These are phyloP conservation scores for Poeciliopsis paucimaculata DNA, from an alignment of 2,797 vertebrate genomes.

Conservation along the genomic window DNA sequence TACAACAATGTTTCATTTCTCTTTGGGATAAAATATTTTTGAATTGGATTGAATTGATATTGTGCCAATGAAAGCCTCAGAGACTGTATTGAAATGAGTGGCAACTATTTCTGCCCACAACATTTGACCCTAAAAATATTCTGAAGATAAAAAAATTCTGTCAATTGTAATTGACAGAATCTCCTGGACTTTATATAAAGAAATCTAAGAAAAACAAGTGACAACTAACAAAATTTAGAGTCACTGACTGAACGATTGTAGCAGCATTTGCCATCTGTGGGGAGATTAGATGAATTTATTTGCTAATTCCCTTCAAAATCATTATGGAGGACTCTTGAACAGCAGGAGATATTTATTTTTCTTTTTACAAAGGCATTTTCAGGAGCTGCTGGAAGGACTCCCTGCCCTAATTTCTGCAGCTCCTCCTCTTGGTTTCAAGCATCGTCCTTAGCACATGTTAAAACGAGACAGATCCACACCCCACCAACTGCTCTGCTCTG, in stretches of 20 bases:
- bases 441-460: conserved; percentile 39
- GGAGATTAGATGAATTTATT: conserved; percentile 37
- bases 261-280: conserved; percentile 9
- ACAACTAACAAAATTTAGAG: background rate
- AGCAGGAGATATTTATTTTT: conserved; percentile 24
- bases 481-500: conserved; percentile 42
- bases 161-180: no score
- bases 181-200: background rate
- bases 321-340: conserved; percentile 42
- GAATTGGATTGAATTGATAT: background rate
- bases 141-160: background rate
- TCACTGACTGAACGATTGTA: background rate
- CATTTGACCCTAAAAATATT: background rate
- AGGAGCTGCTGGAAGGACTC: conserved; percentile 31
- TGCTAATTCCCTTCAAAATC: conserved; percentile 43
- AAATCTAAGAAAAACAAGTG: conserved; percentile 6
- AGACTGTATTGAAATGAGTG: background rate
- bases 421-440: conserved; percentile 26
- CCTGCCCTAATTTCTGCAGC: conserved; percentile 49
- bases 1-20: no score
- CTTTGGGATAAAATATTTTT: no score
- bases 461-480: conserved; percentile 43
- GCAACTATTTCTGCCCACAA: background rate
- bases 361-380: conserved; percentile 43
- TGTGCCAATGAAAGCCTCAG: background rate